These are phyloP conservation scores for Ligdia adustata DNA, from an alignment of 2,888 invertebrate species.

Conservation along the genomic window DNA sequence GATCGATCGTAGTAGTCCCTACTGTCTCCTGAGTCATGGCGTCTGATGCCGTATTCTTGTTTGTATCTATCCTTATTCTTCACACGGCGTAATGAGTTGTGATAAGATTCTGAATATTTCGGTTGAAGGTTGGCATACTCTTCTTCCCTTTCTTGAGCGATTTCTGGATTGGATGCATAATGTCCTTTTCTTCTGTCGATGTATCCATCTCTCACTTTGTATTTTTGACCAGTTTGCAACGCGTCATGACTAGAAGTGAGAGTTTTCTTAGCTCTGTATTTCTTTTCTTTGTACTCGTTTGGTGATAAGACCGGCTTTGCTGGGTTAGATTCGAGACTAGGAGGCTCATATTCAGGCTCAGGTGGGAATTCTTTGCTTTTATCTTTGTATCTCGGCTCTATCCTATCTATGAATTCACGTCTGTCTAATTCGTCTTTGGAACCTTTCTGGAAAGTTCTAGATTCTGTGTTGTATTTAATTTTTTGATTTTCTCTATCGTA, in stretches of 20 bases:
- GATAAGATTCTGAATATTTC: constrained; percentile 76
- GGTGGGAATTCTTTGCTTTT: constrained; percentile 72
- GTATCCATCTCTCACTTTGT: constrained; percentile 72
- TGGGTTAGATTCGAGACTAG: constrained; percentile 85
- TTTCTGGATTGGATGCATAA: constrained; percentile 86
- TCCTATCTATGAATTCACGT: constrained; percentile 65
- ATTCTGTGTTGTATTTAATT: constrained; percentile 72
- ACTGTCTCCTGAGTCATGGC: constrained; percentile 80
- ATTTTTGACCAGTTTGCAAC: constrained; percentile 71
- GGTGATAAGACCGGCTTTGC: constrained; percentile 85
- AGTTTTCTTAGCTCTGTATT: constrained; percentile 74
- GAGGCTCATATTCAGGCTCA: constrained; percentile 85
- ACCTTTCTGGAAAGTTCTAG: constrained; percentile 64
- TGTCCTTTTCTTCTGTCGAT: constrained; percentile 78
- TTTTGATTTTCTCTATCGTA: constrained; percentile 75
- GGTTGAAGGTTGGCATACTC: constrained; percentile 77
- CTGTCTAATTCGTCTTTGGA: constrained; percentile 67
- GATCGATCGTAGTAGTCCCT: constrained; percentile 74
- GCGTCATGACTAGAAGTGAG: constrained; percentile 78
- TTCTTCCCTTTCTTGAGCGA: constrained; percentile 78
- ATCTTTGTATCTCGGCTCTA: constrained; percentile 60
- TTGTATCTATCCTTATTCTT: constrained; percentile 78
- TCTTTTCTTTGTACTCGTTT: constrained; percentile 82
- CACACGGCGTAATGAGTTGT: constrained; percentile 85
- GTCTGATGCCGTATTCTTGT: constrained; percentile 64